Conservation (phyloP, 2,888 invertebrate species). For the Helleia helle region DNA sequence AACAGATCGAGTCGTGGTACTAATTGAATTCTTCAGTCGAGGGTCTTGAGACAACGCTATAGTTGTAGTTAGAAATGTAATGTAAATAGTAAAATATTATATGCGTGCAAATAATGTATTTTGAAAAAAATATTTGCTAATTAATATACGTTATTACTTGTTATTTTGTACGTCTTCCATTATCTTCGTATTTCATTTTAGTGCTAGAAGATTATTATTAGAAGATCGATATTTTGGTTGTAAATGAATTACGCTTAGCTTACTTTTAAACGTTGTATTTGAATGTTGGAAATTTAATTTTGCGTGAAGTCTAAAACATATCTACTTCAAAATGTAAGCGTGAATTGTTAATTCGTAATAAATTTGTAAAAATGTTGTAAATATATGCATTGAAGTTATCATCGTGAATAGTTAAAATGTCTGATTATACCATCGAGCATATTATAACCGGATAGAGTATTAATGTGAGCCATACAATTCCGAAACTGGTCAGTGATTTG, state of each 20-base stretch:
- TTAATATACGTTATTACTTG: conserved; percentile 18
- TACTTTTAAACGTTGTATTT: conserved; percentile 2
- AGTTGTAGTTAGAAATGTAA: conserved; percentile 49
- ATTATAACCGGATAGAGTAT: too few species aligned
- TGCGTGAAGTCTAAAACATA: conserved; percentile 54
- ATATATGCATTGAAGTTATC: conserved; percentile 26
- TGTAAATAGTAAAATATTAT: conserved; percentile 59
- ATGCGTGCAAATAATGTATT: conserved; percentile 40
- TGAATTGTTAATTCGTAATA: conserved; percentile 43
- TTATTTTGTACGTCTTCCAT: conserved; percentile 59
- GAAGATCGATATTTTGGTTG: too few species aligned
- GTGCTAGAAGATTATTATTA: too few species aligned
- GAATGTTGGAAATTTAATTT: conserved; percentile 11
- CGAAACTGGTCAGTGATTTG: too few species aligned
- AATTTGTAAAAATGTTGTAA: conserved; percentile 42
- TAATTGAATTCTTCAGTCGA: conserved; percentile 31
- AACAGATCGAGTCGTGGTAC: conserved; percentile 23
- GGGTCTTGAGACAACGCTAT: conserved; percentile 45
- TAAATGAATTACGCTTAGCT: background rate
- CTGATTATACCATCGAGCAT: conserved; percentile 29
- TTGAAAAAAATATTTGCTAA: conserved; percentile 17
- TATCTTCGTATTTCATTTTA: conserved; percentile 20
- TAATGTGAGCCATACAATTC: too few species aligned
- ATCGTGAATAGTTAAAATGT: conserved; percentile 23
- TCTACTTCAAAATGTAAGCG: conserved; percentile 48